Conservation (phyloP, 2,888 invertebrate genomes). For the Drosophila atripex region DNA sequence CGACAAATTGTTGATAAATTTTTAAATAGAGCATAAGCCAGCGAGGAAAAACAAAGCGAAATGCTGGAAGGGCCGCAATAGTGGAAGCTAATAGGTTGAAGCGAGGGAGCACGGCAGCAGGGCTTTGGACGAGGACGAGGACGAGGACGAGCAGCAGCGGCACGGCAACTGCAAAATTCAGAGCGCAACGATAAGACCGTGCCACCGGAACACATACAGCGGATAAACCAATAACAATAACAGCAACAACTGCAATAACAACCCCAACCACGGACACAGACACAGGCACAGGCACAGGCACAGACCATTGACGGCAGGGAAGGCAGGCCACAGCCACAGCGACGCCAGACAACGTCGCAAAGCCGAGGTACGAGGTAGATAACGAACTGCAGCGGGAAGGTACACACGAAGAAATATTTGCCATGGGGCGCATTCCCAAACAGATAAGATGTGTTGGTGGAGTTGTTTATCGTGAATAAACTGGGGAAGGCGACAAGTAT, state of each 20-base stretch:
- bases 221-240: constrained; percentile 63
- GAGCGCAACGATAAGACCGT: constrained; percentile 27
- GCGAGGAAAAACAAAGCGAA: not conserved
- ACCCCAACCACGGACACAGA: constrained; percentile 4
- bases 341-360: constrained; percentile 20
- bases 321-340: constrained; percentile 5
- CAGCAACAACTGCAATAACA: constrained; percentile 40
- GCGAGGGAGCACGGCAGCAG: constrained; percentile 29
- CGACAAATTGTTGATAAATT: constrained; percentile 71
- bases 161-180: constrained; percentile 28
- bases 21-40: constrained; percentile 41
- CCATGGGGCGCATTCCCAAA: not conserved
- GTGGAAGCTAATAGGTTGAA: not conserved
- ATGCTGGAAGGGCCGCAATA: not conserved
- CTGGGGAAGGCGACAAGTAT: not conserved
- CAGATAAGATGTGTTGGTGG: not conserved
- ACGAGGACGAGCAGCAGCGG: constrained; percentile 27
- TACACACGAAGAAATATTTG: not conserved
- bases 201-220: constrained; percentile 46
- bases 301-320: constrained; percentile 19
- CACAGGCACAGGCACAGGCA: constrained; percentile 11
- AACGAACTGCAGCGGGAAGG: constrained; percentile 1
- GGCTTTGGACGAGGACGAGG: constrained; percentile 26
- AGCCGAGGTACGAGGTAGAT: not conserved
- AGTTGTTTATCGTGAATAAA: not conserved